These are phyloP conservation scores for Crioceris asparagi DNA, from an alignment of 2,888 invertebrate species.

Conservation along the genomic window DNA sequence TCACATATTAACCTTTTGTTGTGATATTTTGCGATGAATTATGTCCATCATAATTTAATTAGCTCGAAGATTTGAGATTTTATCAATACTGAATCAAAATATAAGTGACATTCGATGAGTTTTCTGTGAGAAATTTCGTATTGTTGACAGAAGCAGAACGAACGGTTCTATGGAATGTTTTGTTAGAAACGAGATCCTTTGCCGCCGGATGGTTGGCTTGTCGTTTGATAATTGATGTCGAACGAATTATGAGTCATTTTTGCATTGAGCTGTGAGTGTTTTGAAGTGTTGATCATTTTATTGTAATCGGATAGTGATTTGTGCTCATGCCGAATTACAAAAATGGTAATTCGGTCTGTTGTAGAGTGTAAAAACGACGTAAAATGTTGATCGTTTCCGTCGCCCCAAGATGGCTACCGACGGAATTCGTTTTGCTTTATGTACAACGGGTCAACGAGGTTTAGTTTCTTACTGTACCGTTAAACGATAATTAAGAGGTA, in stretches of 20 bases:
- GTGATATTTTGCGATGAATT: conserved; percentile 37
- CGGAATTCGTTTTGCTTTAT: conserved; percentile 29
- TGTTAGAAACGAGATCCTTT: conserved; percentile 20
- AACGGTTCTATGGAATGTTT: conserved; percentile 13
- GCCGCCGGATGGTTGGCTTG: conserved; percentile 29
- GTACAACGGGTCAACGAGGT: conserved; percentile 14
- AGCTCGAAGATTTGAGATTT: conserved; percentile 15
- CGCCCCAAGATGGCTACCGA: conserved; percentile 40
- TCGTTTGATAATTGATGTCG: conserved; percentile 19
- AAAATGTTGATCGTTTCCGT: conserved; percentile 39
- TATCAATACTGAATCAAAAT: too few species aligned
- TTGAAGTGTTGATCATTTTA: conserved; percentile 22
- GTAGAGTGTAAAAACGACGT: conserved; percentile 45
- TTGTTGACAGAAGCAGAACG: conserved; percentile 7
- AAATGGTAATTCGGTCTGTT: conserved; percentile 19
- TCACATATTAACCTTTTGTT: conserved; percentile 41
- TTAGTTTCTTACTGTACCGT: conserved; percentile 11
- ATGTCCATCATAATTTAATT: conserved; percentile 32
- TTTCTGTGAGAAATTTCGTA: conserved; percentile 1
- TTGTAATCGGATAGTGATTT: conserved; percentile 14
- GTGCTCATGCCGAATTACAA: conserved; percentile 18
- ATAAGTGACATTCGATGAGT: too few species aligned
- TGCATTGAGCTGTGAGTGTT: conserved; percentile 25
- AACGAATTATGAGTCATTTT: conserved; percentile 21
- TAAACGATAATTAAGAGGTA: conserved; percentile 11